Conservation (phyloP, 2,113 vertebrate genomes). For the Rhynchopsitta pachyrhyncha region DNA sequence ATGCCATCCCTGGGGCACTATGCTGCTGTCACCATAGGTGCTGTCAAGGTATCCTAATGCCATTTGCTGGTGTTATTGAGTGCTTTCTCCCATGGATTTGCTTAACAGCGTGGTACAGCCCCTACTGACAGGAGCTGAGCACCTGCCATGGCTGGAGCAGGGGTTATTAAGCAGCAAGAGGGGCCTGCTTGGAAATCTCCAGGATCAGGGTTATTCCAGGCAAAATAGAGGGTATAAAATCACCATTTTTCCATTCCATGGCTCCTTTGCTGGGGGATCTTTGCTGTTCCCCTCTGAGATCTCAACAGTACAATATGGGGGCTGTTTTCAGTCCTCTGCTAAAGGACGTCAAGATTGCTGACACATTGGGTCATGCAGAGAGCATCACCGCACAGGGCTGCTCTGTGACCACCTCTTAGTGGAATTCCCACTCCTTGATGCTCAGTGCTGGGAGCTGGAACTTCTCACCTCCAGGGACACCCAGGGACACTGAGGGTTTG, state of each 20-base stretch:
- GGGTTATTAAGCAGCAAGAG: neutral
- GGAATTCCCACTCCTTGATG: neutral
- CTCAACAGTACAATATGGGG: fast-evolving
- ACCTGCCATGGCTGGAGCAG: neutral
- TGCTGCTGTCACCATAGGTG: neutral
- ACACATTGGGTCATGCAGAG: fast-evolving
- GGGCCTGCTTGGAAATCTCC: neutral
- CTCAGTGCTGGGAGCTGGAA: neutral
- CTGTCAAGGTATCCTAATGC: neutral
- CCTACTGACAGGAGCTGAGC: neutral
- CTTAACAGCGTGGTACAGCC: neutral
- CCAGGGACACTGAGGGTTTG: neutral
- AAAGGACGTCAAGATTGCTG: fast-evolving
- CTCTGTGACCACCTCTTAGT: neutral
- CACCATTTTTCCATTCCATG: neutral
- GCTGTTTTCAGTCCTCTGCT: neutral
- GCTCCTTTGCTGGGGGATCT: neutral
- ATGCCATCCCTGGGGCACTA: neutral
- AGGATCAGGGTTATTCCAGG: neutral
- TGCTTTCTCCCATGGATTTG: neutral
- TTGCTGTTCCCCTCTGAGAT: neutral
- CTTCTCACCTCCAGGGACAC: neutral
- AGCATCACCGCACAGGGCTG: neutral
- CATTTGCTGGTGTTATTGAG: neutral
- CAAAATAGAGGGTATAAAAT: neutral